A percentile compares a stretch with the other conserved stretches of the same genome.
Evolutionary conservation across 2,888 invertebrate genomes (phyloP).

Genomic region (Meiosimyza platycephala): DNA sequence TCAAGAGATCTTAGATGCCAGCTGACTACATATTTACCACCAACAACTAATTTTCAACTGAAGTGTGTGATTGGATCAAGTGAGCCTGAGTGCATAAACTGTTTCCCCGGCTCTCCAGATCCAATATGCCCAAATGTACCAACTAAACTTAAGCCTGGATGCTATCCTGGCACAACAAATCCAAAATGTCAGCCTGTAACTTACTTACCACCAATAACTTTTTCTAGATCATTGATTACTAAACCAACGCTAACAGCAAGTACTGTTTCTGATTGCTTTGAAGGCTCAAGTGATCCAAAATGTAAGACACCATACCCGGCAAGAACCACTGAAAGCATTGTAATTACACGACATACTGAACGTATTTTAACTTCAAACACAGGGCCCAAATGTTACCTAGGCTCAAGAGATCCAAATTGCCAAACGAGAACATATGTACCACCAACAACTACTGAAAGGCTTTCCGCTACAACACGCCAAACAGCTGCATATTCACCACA

Average conservation of each 20-base stretch:
- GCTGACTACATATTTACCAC: conserved; percentile 50
- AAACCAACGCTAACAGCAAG: no score
- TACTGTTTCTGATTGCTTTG: no score
- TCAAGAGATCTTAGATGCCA: conserved; percentile 57
- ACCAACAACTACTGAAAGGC: conserved; percentile 39
- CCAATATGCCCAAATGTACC: conserved; percentile 40
- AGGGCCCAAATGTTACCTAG: conserved; percentile 41
- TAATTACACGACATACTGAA: no score
- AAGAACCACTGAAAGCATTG: no score
- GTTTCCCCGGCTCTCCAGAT: conserved; percentile 34
- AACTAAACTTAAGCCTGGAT: conserved; percentile 45
- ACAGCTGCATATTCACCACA: conserved; percentile 50
- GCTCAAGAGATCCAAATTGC: conserved; percentile 42
- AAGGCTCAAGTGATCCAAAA: no score
- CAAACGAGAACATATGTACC: not conserved
- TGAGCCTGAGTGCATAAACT: no score
- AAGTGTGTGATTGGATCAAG: no score
- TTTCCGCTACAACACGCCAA: conserved; percentile 19
- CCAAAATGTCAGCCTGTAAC: conserved; percentile 54
- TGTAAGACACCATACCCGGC: no score
- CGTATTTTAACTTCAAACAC: conserved; percentile 37
- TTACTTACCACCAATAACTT: conserved; percentile 49
- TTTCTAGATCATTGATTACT: no score
- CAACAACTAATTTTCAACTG: not conserved
- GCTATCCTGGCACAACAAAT: conserved; percentile 62